phyloP scores from a whole-genome alignment of 2,797 vertebrate species.

The Halcyon chelicuti region DNA sequence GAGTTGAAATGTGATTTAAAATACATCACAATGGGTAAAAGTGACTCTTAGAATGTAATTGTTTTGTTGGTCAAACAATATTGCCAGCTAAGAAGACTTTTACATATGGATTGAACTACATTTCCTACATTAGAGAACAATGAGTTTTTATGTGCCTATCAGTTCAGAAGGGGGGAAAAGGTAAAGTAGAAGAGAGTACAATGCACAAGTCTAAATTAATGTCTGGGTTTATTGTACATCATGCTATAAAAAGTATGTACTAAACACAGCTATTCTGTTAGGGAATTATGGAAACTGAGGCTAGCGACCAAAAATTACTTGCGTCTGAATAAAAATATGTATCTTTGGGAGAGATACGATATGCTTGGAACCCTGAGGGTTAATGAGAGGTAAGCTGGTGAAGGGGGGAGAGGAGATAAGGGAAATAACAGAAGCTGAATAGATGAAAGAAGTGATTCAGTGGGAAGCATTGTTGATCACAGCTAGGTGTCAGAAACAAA shows the following conservation, averaged over 20 bases:
- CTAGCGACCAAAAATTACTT: conserved; percentile 52
- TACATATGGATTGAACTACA: not conserved
- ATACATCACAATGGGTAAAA: not conserved
- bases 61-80: conserved; percentile 42
- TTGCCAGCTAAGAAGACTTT: not conserved
- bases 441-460: conserved; percentile 79
- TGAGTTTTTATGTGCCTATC: conserved; percentile 23
- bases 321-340: conserved; percentile 37
- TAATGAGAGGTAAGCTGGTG: conserved; percentile 78
- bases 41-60: conserved; percentile 17
- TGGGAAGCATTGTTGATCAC: conserved; percentile 76
- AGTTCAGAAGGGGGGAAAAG: conserved; percentile 15
- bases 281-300: conserved; percentile 66
- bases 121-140: conserved; percentile 31
- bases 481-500: conserved; percentile 81
- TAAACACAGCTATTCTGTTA: conserved; percentile 45
- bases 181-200: conserved; percentile 40
- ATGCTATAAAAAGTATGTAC: not conserved
- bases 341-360: conserved; percentile 55
- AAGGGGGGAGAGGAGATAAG: conserved; percentile 71
- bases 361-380: conserved; percentile 68
- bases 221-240: conserved; percentile 49
- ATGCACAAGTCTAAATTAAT: conserved; percentile 60
- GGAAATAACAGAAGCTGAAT: conserved; percentile 72
- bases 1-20: conserved; percentile 21